Percentiles rank a stretch among this genome's conserved stretches.
These are phyloP conservation scores for Argyresthia albistria DNA, from an alignment of 2,888 invertebrate genomes.

Conservation along the genomic window DNA sequence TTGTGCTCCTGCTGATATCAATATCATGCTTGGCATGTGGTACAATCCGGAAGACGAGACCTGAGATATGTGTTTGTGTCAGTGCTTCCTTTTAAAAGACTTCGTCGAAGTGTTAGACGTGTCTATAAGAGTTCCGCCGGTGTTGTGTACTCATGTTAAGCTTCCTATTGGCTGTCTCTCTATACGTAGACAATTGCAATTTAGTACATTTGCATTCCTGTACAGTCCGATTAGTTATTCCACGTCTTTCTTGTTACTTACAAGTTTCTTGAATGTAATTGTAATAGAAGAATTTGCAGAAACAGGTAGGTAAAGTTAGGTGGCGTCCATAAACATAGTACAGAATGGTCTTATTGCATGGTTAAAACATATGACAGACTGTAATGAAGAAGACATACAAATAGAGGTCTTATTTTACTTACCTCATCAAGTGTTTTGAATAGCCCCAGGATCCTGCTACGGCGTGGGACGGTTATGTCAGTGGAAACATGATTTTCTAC, in stretches of 20 bases:
- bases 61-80: no score
- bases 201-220: no score
- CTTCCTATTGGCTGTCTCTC: no score
- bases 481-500: conserved; percentile 37
- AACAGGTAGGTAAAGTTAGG: neutral
- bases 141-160: no score
- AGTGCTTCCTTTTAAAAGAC: no score
- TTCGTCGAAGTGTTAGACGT: no score
- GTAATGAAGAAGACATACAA: neutral
- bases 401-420: neutral
- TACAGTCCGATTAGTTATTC: neutral
- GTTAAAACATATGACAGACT: neutral
- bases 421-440: conserved; percentile 17
- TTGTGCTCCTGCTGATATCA: no score
- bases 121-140: no score
- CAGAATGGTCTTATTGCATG: neutral
- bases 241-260: no score
- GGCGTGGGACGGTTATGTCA: conserved; percentile 39
- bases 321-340: neutral
- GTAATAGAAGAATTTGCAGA: neutral
- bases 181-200: no score
- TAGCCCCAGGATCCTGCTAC: conserved; percentile 17
- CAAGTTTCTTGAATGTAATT: no score
- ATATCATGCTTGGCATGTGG: neutral
- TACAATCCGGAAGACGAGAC: no score